Conservation (phyloP, 2,113 vertebrate genomes). For the pig (Sus scrofa) region T2T-Sscrofa CM000816.6:72455001-72455500, state of each 20-base stretch:
- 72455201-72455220: neutral
- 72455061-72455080: neutral
- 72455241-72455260: neutral
- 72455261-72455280: neutral
- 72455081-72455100: neutral
- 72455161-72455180: neutral
- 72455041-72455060: neutral
- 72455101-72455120: neutral
- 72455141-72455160: neutral
- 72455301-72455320: neutral
- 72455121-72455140: neutral
- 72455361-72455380: neutral
- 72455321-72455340: neutral
- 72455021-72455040: constrained; percentile 48
- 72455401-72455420: no score
- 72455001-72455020: neutral
- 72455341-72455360: neutral
- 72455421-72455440: no score
- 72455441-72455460: no score
- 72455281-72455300: neutral
- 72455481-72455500: no score
- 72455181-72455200: neutral
- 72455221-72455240: neutral
- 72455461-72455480: no score
- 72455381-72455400: no score